These are phyloP conservation scores for Solen grandis DNA, from an alignment of 1,140 invertebrate genomes.

Conservation along the genomic window DNA sequence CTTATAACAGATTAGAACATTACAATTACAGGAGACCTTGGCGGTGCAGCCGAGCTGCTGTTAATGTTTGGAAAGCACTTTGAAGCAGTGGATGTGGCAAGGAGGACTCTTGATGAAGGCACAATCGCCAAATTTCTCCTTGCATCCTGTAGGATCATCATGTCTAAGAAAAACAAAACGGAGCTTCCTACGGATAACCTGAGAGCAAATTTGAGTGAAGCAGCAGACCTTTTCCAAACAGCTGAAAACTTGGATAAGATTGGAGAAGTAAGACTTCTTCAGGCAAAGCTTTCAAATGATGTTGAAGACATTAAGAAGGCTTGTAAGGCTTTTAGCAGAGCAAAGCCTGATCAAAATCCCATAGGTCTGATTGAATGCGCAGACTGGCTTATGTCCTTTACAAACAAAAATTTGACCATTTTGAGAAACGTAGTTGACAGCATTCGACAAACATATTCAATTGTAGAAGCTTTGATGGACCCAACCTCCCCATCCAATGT, in stretches of 20 bases:
- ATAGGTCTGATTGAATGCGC: slow-evolving; percentile 55
- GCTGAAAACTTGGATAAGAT: slow-evolving; percentile 32
- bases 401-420: background rate
- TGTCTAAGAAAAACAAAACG: background rate
- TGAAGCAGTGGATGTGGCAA: slow-evolving; percentile 58
- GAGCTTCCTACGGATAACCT: background rate
- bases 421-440: slow-evolving; percentile 47
- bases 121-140: slow-evolving; percentile 56
- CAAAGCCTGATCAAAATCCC: slow-evolving; percentile 38
- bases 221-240: slow-evolving; percentile 1
- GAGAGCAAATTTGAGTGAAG: background rate
- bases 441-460: no score
- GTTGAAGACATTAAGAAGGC: slow-evolving; percentile 46
- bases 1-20: no score
- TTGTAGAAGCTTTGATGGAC: slow-evolving; percentile 49
- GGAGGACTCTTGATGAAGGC: slow-evolving; percentile 42
- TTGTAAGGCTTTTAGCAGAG: slow-evolving; percentile 42
- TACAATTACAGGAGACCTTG: no score
- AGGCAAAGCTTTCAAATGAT: slow-evolving; percentile 40
- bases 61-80: slow-evolving; percentile 49
- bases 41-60: slow-evolving; percentile 58
- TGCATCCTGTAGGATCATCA: slow-evolving; percentile 15
- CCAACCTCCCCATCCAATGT: slow-evolving; percentile 32
- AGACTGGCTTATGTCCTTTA: slow-evolving; percentile 54
- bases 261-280: slow-evolving; percentile 40